Evolutionary conservation across 1,140 invertebrate genomes (phyloP), one percentile per base, ranked within the genome.

Genomic region (Stegodyphus dumicola): DNA sequence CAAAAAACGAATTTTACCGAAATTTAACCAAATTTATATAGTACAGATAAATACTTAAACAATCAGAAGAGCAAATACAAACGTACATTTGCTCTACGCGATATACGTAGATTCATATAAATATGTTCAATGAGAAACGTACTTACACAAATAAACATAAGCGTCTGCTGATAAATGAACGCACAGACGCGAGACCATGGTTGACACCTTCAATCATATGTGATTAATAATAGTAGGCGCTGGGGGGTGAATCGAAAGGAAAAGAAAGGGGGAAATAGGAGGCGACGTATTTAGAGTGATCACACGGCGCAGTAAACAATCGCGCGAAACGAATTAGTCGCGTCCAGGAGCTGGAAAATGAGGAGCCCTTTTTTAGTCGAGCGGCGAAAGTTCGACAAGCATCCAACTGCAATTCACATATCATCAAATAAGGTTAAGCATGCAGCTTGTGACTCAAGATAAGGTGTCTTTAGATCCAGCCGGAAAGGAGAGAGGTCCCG

Each of bases 341-440:
- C 49, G 66, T 77, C 60, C 17, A 67, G n/a, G 67, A 70, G 54
- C 67, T 78, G 66, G 65, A 78, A 80, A 71, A 80, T 80, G 77
- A 80, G 67, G 67, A 48, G 15, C 18, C 7, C 48, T 78, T 69
- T 51, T 78, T 77, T 66, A 2, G 11, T 52, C 56, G 51, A 18
- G 17, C 67, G 54, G 69, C 69, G 33, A 74, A 64, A 75, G 52
- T 81, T 78, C 64, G 67, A 80, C 77, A 74, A 75, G 80, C 80
- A 85, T 85, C 81, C 81, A 77, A 85, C 73, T 78, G 84, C 76
- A 86, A 86, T 86, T 86, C 84, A 78, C 76, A 86, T 86, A 78
- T 78, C 84, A 86, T 86, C 84, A 86, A 86, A 86, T 86, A 86
- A 86, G 84, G 84, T 86, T 86, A 86, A 86, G 84, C 75, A 77